phyloP scores from a whole-genome alignment of 2,113 vertebrate genomes.

The Tyrannus savana region DNA sequence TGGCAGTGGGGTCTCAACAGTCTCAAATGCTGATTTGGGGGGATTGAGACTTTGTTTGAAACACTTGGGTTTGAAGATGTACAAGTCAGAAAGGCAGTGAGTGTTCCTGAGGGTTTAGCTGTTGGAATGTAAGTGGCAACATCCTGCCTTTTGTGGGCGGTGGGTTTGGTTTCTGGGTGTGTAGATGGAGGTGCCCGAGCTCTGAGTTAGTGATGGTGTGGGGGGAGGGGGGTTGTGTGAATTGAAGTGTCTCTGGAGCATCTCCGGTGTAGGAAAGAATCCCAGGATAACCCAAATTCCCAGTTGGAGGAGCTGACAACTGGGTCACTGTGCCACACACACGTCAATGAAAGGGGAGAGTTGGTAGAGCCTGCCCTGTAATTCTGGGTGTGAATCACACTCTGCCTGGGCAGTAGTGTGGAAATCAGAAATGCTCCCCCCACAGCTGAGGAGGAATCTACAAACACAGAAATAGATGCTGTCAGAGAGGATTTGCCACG shows the following conservation, averaged over 20 bases:
- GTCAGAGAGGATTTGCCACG: not conserved
- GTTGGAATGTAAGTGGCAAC: not conserved
- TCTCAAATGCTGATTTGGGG: not conserved
- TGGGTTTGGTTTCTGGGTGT: not conserved
- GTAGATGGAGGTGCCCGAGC: not conserved
- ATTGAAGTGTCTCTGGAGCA: not conserved
- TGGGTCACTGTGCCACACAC: slow-evolving; percentile 23
- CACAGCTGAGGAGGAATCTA: not conserved
- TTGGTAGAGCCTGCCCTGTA: not conserved
- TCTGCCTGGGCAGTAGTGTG: not conserved
- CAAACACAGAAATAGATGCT: not conserved
- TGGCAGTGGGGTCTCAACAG: not conserved
- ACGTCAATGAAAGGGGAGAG: not conserved
- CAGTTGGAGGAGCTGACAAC: not conserved
- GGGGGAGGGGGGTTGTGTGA: not conserved
- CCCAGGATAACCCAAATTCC: not conserved
- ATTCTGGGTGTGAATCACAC: not conserved
- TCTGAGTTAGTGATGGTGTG: not conserved
- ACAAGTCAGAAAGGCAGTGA: not conserved
- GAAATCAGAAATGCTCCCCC: not conserved
- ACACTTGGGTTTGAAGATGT: not conserved
- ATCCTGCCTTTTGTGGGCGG: not conserved
- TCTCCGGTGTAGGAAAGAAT: not conserved
- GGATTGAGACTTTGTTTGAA: not conserved
- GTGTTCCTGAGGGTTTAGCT: not conserved